These are phyloP conservation scores for Hesperophylax magnus DNA, from an alignment of 1,140 invertebrate species.

Conservation along the genomic window DNA sequence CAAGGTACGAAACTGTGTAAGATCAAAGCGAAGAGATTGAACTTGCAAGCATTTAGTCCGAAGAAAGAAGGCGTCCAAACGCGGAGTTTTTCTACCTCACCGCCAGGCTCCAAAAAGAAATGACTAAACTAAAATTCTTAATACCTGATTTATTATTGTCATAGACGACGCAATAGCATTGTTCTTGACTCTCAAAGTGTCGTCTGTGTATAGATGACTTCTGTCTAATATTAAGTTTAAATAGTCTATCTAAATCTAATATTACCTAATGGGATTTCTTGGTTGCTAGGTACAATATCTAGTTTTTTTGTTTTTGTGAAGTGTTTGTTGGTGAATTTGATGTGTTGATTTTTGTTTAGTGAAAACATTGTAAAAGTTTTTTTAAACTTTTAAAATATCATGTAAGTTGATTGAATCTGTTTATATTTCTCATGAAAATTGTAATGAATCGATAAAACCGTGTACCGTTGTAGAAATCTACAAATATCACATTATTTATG, in stretches of 20 bases:
- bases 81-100: conserved; percentile 38
- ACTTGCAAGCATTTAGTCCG: conserved; percentile 3
- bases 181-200: no score
- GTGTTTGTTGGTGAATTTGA: neutral
- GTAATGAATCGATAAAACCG: no score
- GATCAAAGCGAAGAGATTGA: conserved; percentile 67
- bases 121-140: conserved; percentile 38
- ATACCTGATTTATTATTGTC: conserved; percentile 7
- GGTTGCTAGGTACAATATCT: neutral
- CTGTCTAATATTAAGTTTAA: neutral
- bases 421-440: no score
- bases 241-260: neutral
- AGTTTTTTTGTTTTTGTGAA: neutral
- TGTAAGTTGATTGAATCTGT: no score
- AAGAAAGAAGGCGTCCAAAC: conserved; percentile 65
- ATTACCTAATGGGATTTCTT: conserved; percentile 17
- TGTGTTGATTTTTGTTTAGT: neutral
- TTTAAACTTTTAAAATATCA: no score
- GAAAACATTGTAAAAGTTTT: no score
- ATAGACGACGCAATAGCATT: neutral
- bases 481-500: no score
- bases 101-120: conserved; percentile 44
- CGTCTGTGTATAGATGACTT: conserved; percentile 31
- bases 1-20: conserved; percentile 69
- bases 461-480: no score